Evolutionary conservation across 2,888 invertebrate species (phyloP).

Genomic region (Caenorhabditis drosophilae): DNA sequence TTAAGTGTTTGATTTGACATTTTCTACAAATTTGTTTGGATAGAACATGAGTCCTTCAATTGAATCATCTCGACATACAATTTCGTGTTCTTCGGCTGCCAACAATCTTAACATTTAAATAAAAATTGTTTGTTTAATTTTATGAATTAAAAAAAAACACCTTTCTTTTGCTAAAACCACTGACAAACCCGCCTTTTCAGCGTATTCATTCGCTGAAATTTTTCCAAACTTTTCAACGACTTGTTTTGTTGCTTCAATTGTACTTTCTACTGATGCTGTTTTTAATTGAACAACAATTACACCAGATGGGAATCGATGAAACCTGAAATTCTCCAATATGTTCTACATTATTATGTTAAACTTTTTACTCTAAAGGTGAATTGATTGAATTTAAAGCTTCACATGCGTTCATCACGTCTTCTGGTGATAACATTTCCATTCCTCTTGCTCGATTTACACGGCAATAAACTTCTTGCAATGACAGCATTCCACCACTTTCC

Average conservation of each 20-base stretch:
- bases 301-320: constrained; percentile 89
- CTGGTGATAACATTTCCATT: constrained; percentile 91
- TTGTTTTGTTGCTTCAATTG: constrained; percentile 70
- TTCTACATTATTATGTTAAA: neutral
- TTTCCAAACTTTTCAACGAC: constrained; percentile 74
- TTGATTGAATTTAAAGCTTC: constrained; percentile 69
- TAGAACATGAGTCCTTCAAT: constrained; percentile 93
- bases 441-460: constrained; percentile 94
- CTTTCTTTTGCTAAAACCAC: constrained; percentile 86
- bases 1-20: too few relatives aligned
- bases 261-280: constrained; percentile 73
- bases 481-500: constrained; percentile 95
- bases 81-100: constrained; percentile 84
- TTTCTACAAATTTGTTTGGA: constrained; percentile 83
- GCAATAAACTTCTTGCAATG: constrained; percentile 93
- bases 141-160: constrained; percentile 54
- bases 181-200: constrained; percentile 83
- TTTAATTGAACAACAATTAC: constrained; percentile 88
- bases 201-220: constrained; percentile 81
- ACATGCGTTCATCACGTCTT: constrained; percentile 92
- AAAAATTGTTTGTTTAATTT: constrained; percentile 3
- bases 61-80: constrained; percentile 90
- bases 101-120: constrained; percentile 74
- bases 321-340: constrained; percentile 70
- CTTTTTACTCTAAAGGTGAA: constrained; percentile 70